phyloP scores from a whole-genome alignment of 1,140 invertebrate genomes.

The Maniola jurtina region DNA sequence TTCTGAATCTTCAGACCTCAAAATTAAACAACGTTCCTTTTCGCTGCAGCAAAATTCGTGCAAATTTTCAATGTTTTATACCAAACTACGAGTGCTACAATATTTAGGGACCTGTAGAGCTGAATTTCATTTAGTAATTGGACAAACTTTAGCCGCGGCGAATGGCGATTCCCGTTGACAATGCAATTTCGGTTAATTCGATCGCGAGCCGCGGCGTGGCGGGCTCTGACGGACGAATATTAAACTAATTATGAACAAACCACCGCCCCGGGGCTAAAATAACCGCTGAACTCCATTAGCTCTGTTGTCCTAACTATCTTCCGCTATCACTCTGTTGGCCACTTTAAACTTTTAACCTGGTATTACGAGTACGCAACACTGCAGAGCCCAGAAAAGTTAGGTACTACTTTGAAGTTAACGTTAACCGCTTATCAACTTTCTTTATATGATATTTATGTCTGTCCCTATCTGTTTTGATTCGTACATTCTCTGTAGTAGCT shows the following conservation, averaged over 20 bases:
- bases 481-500: no score
- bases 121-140: slow-evolving; percentile 16
- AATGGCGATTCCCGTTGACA: slow-evolving; percentile 54
- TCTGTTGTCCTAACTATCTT: slow-evolving; percentile 41
- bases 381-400: neutral
- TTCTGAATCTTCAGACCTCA: no score
- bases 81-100: neutral
- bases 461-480: no score
- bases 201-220: slow-evolving; percentile 44
- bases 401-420: neutral
- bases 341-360: slow-evolving; percentile 13
- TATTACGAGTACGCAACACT: neutral
- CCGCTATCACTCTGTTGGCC: slow-evolving; percentile 18
- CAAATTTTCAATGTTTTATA: no score
- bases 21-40: no score
- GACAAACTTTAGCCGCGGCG: slow-evolving; percentile 32
- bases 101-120: slow-evolving; percentile 1
- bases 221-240: slow-evolving; percentile 43
- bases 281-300: slow-evolving; percentile 54
- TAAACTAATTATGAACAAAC: slow-evolving; percentile 71
- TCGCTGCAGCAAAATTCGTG: no score
- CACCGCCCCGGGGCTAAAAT: slow-evolving; percentile 46
- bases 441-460: no score
- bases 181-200: slow-evolving; percentile 73
- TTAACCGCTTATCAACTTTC: no score